Percentiles rank a stretch among this genome's conserved stretches.
phyloP scores from a whole-genome alignment of 2,888 invertebrate species.

The Dorcus hopei region DNA sequence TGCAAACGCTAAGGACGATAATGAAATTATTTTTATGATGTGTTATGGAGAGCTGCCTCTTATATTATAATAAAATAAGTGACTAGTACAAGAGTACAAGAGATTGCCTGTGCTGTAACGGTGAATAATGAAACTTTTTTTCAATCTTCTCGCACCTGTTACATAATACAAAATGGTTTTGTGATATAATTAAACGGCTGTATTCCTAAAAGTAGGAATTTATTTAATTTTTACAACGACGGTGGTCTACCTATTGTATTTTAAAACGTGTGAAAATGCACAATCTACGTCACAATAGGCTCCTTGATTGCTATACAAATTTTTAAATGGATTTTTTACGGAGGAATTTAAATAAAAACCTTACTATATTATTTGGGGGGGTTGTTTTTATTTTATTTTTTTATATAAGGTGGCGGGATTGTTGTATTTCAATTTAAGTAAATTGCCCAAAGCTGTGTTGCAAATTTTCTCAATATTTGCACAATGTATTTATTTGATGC shows the following conservation, averaged over 20 bases:
- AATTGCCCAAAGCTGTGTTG: too few relatives aligned
- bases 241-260: constrained; percentile 26
- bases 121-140: constrained; percentile 1
- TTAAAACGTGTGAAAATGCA: constrained; percentile 29
- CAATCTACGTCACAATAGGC: constrained; percentile 22
- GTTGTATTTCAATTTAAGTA: too few relatives aligned
- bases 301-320: constrained; percentile 21
- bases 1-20: background rate
- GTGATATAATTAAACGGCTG: constrained; percentile 15
- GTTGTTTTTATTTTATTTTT: too few relatives aligned
- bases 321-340: constrained; percentile 21
- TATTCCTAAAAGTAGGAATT: constrained; percentile 23
- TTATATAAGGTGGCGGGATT: too few relatives aligned
- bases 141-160: constrained; percentile 13
- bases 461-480: too few relatives aligned
- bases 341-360: constrained; percentile 2
- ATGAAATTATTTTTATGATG: background rate
- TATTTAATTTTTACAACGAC: constrained; percentile 25
- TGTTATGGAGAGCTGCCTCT: background rate
- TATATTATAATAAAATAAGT: too few relatives aligned
- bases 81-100: too few relatives aligned
- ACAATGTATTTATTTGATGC: too few relatives aligned
- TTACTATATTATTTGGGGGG: background rate
- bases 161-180: constrained; percentile 12
- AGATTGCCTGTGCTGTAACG: too few relatives aligned